Conservation (phyloP, 1,140 invertebrate species). For the Drosophila tristis region DNA sequence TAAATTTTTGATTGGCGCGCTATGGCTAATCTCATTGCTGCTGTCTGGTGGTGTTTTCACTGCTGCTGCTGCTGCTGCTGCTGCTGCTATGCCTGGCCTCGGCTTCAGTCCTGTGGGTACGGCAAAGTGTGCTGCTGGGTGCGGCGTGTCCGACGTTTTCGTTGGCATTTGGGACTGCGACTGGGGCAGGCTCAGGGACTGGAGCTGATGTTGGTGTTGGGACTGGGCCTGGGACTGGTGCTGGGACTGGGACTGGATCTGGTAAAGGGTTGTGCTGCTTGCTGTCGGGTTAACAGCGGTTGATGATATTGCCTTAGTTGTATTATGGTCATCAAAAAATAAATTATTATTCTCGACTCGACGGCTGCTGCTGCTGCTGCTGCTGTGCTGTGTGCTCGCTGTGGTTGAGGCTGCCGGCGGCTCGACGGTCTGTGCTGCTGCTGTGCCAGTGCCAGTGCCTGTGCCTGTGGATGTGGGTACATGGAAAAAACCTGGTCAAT, state of each 20-base stretch:
- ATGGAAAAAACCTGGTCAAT: too few relatives aligned
- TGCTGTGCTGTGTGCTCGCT: slow-evolving; percentile 4
- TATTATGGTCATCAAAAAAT: slow-evolving; percentile 70
- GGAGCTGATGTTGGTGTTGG: neutral
- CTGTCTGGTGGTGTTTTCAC: slow-evolving; percentile 7
- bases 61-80: neutral
- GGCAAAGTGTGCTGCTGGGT: slow-evolving; percentile 9
- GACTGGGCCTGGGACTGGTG: neutral
- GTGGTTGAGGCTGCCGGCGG: slow-evolving; percentile 15
- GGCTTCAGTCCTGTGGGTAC: slow-evolving; percentile 3
- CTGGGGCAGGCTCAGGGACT: slow-evolving; percentile 6
- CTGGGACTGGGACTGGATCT: slow-evolving; percentile 12
- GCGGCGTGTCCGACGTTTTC: slow-evolving; percentile 13
- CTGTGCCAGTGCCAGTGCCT: neutral
- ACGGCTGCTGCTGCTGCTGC: slow-evolving; percentile 8
- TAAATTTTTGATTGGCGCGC: slow-evolving; percentile 41
- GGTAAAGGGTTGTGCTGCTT: slow-evolving; percentile 12
- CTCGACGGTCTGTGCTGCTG: slow-evolving; percentile 43
- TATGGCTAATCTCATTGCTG: slow-evolving; percentile 40
- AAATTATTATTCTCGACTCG: slow-evolving; percentile 34
- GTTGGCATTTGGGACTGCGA: slow-evolving; percentile 32
- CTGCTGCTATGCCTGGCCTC: neutral
- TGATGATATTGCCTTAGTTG: slow-evolving; percentile 42
- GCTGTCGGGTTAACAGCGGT: slow-evolving; percentile 23
- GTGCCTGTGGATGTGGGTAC: too few relatives aligned